A percentile compares a stretch with the other conserved stretches of the same genome.
Evolutionary conservation across 2,888 invertebrate genomes (phyloP).

Genomic region (Hypercompe scribonia): DNA sequence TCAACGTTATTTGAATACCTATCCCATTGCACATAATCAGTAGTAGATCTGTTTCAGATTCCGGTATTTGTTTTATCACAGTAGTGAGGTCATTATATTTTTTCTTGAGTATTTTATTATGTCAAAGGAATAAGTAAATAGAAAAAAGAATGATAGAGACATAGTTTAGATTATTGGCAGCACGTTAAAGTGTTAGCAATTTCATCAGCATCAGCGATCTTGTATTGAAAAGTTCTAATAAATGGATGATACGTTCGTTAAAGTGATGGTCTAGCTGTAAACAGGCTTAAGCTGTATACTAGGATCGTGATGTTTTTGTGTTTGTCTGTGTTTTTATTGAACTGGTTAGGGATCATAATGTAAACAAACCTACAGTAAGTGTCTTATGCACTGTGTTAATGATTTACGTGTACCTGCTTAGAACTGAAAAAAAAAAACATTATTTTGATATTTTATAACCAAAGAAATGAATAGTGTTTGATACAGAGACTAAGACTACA

Average conservation of each 20-base stretch:
- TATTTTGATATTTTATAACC: no score
- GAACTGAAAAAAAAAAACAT: not conserved
- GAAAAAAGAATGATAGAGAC: no score
- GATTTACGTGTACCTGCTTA: not conserved
- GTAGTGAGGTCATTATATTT: not conserved
- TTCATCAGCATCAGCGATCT: not conserved
- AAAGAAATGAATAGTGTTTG: no score
- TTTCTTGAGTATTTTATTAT: no score
- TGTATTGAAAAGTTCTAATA: not conserved
- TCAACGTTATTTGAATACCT: not conserved
- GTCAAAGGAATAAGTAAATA: no score
- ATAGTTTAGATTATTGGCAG: not conserved
- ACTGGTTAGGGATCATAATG: not conserved
- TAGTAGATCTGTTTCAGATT: not conserved
- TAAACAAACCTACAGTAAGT: not conserved
- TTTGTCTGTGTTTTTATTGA: not conserved
- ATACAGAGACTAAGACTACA: no score
- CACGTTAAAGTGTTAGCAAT: not conserved
- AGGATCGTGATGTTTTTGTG: not conserved
- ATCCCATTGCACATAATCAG: not conserved
- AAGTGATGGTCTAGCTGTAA: not conserved
- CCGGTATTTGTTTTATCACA: not conserved
- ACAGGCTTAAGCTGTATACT: not conserved
- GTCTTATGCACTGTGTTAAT: not conserved
- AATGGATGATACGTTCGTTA: not conserved